Base-by-base conservation (phyloP, 2,113 vertebrate species). In the Nibea coibor region DNA sequence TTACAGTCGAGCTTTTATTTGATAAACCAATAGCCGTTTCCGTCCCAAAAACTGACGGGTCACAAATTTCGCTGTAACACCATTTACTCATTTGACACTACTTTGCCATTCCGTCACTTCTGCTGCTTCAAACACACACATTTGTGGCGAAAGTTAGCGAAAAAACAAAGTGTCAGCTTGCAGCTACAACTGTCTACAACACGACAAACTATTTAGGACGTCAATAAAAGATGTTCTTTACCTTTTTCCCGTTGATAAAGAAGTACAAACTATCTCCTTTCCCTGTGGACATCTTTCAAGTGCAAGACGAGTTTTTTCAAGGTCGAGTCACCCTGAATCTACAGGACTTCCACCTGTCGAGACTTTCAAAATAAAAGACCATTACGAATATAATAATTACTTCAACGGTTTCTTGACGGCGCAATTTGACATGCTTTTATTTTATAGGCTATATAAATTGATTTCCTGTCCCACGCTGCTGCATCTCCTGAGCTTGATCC, bases 231-330 rank as follows among this genome's bases (percentile, higher is more conserved):
- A 0, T 0, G 15, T 63, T 45, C 2, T 45, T 3, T 45, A 89
- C 91, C 88, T 76, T 92, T 65, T 85, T 89, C 19, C 91, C 91
- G 57, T 92, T 92, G 4, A 92, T 72, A 56, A 89, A 92, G 43
- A 92, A 65, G 77, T 81, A 86, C n/a, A 92, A 20, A 67, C 14
- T 1, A 39, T 83, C 71, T 48, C 28, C 9, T 0, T 35, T 20
- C 1, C 3, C 24, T 4, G 59, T 4, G n/a, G 84, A 82, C 87
- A 89, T 92, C 11, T 42, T 74, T 20, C n/a, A 26, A 3, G 2
- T 1, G 20, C 0, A 16, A 15, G 1, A 43, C 1, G 2, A 47
- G 0, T 10, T 53, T 53, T 3, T 7, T 3, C 19, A 22, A 47
- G 0, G 7, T 54, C 8, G 50, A 62, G 16, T 17, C 1, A 0